Conservation (phyloP, 2,888 invertebrate genomes). For the Diarsia dahlii region DNA sequence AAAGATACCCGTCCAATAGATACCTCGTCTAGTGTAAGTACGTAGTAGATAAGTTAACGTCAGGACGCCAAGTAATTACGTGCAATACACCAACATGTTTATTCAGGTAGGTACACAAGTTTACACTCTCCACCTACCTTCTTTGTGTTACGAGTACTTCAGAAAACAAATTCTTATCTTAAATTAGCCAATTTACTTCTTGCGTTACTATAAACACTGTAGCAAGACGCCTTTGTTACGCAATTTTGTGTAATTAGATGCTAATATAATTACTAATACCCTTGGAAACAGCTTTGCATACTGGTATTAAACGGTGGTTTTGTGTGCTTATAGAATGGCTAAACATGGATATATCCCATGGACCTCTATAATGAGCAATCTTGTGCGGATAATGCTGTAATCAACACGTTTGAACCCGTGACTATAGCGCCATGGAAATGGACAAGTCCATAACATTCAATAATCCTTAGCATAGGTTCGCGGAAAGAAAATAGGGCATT, state of each 20-base stretch:
- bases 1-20: slow-evolving; percentile 23
- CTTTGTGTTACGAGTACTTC: slow-evolving; percentile 50
- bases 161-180: slow-evolving; percentile 48
- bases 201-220: slow-evolving; percentile 40
- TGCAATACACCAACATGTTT: slow-evolving; percentile 55
- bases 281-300: slow-evolving; percentile 37
- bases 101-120: slow-evolving; percentile 52
- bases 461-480: neutral
- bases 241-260: slow-evolving; percentile 41
- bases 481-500: neutral
- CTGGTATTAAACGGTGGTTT: slow-evolving; percentile 14
- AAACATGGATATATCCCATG: slow-evolving; percentile 14
- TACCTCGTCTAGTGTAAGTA: slow-evolving; percentile 9
- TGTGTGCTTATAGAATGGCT: neutral
- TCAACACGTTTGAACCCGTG: slow-evolving; percentile 20
- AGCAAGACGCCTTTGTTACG: slow-evolving; percentile 37
- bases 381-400: slow-evolving; percentile 13
- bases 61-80: slow-evolving; percentile 41
- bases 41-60: slow-evolving; percentile 32
- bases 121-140: slow-evolving; percentile 36
- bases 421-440: slow-evolving; percentile 8
- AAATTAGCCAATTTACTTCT: slow-evolving; percentile 54
- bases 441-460: neutral
- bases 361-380: slow-evolving; percentile 19
- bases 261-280: slow-evolving; percentile 58